These are phyloP conservation scores for Gallinago paraguaiae DNA, from an alignment of 2,113 vertebrate genomes.

Conservation along the genomic window DNA sequence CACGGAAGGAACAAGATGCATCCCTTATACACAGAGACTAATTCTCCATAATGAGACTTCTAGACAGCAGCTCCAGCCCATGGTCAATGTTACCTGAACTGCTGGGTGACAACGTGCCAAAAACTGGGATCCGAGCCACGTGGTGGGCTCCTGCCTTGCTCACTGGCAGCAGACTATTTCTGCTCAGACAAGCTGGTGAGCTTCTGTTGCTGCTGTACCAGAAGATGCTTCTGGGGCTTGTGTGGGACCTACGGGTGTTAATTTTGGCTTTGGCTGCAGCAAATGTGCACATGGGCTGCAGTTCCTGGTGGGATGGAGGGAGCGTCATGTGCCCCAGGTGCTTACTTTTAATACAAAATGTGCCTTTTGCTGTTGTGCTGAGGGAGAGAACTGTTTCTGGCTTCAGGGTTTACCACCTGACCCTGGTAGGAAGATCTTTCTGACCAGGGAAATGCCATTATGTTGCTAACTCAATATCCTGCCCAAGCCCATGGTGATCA, in stretches of 20 bases:
- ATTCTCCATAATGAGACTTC: neutral
- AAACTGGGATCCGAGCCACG: neutral
- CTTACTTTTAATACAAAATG: neutral
- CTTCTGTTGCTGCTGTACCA: neutral
- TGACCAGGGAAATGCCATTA: neutral
- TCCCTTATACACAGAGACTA: neutral
- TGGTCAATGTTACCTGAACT: neutral
- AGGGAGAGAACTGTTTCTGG: neutral
- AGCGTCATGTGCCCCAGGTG: rapidly evolving
- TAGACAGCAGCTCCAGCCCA: neutral
- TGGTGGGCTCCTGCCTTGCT: neutral
- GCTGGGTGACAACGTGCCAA: neutral
- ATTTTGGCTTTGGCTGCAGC: neutral
- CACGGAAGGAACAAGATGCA: neutral
- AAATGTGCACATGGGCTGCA: rapidly evolving
- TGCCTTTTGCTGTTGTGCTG: neutral
- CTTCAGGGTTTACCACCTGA: neutral
- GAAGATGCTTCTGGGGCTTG: neutral
- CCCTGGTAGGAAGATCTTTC: neutral
- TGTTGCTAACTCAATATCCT: neutral
- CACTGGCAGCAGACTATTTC: neutral
- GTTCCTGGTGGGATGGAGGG: neutral
- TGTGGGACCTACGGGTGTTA: neutral
- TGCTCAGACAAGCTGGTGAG: neutral
- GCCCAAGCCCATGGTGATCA: neutral